Evolutionary conservation across 2,888 invertebrate genomes (phyloP).

Genomic region (Linnaemya tessellans): DNA sequence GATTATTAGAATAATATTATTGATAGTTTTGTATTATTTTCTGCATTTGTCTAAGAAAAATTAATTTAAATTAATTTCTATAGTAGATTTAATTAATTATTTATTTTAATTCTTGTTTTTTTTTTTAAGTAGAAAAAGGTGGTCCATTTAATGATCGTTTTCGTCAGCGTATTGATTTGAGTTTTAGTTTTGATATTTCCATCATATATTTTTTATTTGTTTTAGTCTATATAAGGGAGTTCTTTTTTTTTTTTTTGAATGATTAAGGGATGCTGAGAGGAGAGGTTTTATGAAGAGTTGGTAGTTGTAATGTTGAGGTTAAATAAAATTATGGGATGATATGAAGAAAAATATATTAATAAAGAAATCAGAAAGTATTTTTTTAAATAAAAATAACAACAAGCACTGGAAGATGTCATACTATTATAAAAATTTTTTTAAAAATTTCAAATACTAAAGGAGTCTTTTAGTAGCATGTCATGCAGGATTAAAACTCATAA

Average conservation of each 20-base stretch:
- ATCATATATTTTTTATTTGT: conserved; percentile 9
- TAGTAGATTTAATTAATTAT: conserved; percentile 52
- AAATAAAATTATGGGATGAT: not conserved
- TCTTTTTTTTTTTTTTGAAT: not conserved
- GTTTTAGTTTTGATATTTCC: conserved; percentile 60
- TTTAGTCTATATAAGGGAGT: conserved; percentile 30
- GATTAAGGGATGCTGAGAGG: not conserved
- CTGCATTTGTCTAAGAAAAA: conserved; percentile 52
- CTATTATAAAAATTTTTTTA: no score
- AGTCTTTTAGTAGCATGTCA: no score
- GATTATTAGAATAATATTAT: conserved; percentile 9
- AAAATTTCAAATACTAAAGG: no score
- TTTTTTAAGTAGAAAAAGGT: conserved; percentile 77
- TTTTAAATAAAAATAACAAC: no score
- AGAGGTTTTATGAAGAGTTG: not conserved
- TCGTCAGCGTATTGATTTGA: conserved; percentile 78
- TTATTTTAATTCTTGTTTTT: not conserved
- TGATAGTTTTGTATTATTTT: conserved; percentile 27
- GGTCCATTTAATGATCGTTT: conserved; percentile 82
- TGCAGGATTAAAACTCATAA: no score
- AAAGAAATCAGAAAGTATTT: no score
- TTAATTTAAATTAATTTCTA: conserved; percentile 55
- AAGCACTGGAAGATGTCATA: no score
- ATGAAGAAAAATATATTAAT: no score
- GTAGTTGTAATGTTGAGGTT: not conserved